phyloP scores from a whole-genome alignment of 2,888 invertebrate genomes.

The Lepas anatifera region DNA sequence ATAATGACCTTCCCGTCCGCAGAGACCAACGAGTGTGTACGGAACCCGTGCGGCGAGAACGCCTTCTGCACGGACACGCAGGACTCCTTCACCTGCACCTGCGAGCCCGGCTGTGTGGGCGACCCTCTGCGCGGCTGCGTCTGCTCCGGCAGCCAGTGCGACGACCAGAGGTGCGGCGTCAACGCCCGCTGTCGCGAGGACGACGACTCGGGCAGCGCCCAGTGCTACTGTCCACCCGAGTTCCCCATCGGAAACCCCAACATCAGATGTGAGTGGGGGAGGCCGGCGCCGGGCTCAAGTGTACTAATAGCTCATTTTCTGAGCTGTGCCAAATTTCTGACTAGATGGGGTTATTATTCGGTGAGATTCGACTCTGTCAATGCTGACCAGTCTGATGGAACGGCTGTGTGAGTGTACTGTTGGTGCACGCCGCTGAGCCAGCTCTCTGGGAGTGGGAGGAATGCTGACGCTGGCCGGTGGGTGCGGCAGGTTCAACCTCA shows the following conservation, averaged over 20 bases:
- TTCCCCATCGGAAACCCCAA: conserved; percentile 74
- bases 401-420: too few relatives aligned
- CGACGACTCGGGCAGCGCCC: conserved; percentile 35
- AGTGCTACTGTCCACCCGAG: conserved; percentile 70
- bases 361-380: too few relatives aligned
- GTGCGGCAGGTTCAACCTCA: not conserved
- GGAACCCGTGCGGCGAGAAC: conserved; percentile 72
- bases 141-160: conserved; percentile 56
- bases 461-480: too few relatives aligned
- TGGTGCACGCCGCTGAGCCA: too few relatives aligned
- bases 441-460: too few relatives aligned
- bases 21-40: conserved; percentile 29
- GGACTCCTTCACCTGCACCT: conserved; percentile 56
- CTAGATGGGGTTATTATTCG: too few relatives aligned
- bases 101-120: conserved; percentile 64
- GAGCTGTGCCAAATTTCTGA: too few relatives aligned
- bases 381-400: too few relatives aligned
- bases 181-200: conserved; percentile 67
- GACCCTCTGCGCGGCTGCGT: conserved; percentile 67
- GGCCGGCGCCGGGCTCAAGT: too few relatives aligned
- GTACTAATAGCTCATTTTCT: too few relatives aligned
- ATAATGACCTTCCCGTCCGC: too few relatives aligned
- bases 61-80: conserved; percentile 65
- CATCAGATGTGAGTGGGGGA: conserved; percentile 68
- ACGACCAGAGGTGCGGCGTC: conserved; percentile 61